Conservation (phyloP, 2,888 invertebrate genomes). For the Chrysolina oricalcia region DNA sequence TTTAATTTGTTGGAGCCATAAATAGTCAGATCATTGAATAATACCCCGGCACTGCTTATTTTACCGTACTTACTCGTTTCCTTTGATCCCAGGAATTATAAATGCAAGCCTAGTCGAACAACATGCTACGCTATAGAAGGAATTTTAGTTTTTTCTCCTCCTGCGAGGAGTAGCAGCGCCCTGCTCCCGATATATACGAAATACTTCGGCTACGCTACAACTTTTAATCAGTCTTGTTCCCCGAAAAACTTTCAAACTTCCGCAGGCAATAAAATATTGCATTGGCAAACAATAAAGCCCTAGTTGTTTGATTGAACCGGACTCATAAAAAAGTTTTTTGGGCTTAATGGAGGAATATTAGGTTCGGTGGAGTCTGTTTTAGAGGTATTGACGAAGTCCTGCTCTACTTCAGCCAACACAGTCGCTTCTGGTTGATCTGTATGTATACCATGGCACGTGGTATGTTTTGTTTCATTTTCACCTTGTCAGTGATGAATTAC, state of each 20-base stretch:
- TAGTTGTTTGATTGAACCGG: slow-evolving; percentile 47
- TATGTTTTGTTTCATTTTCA: too few relatives aligned
- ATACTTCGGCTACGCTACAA: slow-evolving; percentile 36
- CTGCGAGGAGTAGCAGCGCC: background rate
- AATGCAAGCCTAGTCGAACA: slow-evolving; percentile 36
- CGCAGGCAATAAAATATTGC: slow-evolving; percentile 50
- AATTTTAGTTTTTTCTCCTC: background rate
- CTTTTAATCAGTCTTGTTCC: slow-evolving; percentile 52
- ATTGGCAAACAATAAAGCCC: slow-evolving; percentile 48
- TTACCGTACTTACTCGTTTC: slow-evolving; percentile 28
- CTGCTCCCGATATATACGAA: background rate
- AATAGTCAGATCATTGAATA: too few relatives aligned
- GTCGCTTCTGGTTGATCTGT: background rate
- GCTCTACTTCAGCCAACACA: background rate
- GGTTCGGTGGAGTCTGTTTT: slow-evolving; percentile 14
- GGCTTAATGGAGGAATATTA: slow-evolving; percentile 40
- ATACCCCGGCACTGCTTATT: background rate
- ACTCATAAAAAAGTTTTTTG: slow-evolving; percentile 46
- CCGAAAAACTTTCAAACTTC: slow-evolving; percentile 43
- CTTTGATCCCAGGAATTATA: slow-evolving; percentile 53
- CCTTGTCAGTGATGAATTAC: too few relatives aligned
- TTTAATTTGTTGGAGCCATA: too few relatives aligned
- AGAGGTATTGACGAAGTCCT: background rate
- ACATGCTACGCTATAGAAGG: background rate
- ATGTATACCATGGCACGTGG: background rate